A percentile compares a stretch with the other conserved stretches of the same genome.
These are phyloP conservation scores for Xylocopa sonorina DNA, from an alignment of 1,140 invertebrate species.

Conservation along the genomic window DNA sequence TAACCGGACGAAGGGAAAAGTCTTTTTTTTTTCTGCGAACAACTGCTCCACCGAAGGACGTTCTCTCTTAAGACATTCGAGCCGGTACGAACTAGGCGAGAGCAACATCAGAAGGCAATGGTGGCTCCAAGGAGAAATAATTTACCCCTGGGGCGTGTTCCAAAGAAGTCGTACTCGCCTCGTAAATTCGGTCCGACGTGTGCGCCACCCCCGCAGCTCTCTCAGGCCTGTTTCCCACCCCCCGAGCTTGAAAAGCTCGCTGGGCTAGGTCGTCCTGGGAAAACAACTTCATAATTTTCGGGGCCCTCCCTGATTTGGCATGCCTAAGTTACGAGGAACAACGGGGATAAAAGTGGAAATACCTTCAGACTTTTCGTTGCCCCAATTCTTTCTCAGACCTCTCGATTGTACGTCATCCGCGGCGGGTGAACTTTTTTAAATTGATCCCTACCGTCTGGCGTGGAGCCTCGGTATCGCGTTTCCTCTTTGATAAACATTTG, in stretches of 20 bases:
- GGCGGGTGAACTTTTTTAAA: neutral
- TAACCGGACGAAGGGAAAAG: neutral
- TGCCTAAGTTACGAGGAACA: constrained; percentile 3
- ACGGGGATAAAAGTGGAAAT: neutral
- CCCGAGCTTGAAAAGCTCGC: constrained; percentile 38
- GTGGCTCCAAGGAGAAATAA: constrained; percentile 51
- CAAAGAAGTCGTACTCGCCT: constrained; percentile 60
- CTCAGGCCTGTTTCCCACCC: neutral
- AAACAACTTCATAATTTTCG: constrained; percentile 64
- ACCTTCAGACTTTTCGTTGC: constrained; percentile 18
- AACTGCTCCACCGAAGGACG: no score
- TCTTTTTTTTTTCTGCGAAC: neutral
- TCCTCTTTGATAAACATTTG: neutral
- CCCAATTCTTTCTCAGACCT: neutral
- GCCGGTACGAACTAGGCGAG: no score
- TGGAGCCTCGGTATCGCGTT: neutral
- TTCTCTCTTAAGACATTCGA: neutral
- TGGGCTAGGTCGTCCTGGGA: constrained; percentile 5
- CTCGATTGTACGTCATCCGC: neutral
- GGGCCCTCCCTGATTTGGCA: constrained; percentile 42
- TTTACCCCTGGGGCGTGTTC: constrained; percentile 62
- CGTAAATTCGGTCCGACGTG: constrained; percentile 63
- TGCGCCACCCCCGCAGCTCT: constrained; percentile 13
- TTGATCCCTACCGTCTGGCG: neutral
- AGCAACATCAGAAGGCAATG: constrained; percentile 41